A percentile compares a stretch with the other conserved stretches of the same genome.
These are phyloP conservation scores for Eueides isabella DNA, from an alignment of 1,140 invertebrate species.

Conservation along the genomic window DNA sequence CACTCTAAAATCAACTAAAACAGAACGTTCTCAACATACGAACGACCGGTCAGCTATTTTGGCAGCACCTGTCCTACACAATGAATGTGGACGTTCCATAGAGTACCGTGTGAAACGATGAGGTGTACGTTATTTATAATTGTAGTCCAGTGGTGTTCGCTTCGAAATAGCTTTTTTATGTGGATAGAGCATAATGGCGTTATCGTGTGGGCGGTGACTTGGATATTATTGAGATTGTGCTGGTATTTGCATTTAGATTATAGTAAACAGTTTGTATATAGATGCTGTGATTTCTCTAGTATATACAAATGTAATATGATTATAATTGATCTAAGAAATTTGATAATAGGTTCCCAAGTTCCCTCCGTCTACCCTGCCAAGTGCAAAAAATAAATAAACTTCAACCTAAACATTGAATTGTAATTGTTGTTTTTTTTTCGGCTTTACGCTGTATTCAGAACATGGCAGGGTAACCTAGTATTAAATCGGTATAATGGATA, in stretches of 20 bases:
- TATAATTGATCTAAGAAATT: too few relatives aligned
- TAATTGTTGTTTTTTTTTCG: too few relatives aligned
- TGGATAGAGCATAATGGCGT: slow-evolving; percentile 24
- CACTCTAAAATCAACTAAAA: not conserved
- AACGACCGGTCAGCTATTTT: slow-evolving; percentile 28
- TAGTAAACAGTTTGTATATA: too few relatives aligned
- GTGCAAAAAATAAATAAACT: too few relatives aligned
- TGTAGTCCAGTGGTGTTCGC: slow-evolving; percentile 28
- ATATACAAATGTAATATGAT: too few relatives aligned
- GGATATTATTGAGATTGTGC: not conserved
- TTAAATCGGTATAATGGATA: too few relatives aligned
- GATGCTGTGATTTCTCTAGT: too few relatives aligned
- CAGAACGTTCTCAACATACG: not conserved
- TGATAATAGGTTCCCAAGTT: too few relatives aligned
- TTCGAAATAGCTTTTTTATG: slow-evolving; percentile 41
- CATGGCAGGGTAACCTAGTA: not conserved
- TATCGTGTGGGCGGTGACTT: slow-evolving; percentile 23
- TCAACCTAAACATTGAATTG: too few relatives aligned
- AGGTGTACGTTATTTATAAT: slow-evolving; percentile 41
- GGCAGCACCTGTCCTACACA: slow-evolving; percentile 33
- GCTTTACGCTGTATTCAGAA: too few relatives aligned
- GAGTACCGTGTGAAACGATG: slow-evolving; percentile 38
- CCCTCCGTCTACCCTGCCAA: too few relatives aligned
- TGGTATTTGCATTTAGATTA: too few relatives aligned
- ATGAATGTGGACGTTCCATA: slow-evolving; percentile 21